Evolutionary conservation across 1,140 invertebrate species (phyloP), one percentile per base, ranked within the genome.

Genomic region (Lepidurus arcticus): DNA sequence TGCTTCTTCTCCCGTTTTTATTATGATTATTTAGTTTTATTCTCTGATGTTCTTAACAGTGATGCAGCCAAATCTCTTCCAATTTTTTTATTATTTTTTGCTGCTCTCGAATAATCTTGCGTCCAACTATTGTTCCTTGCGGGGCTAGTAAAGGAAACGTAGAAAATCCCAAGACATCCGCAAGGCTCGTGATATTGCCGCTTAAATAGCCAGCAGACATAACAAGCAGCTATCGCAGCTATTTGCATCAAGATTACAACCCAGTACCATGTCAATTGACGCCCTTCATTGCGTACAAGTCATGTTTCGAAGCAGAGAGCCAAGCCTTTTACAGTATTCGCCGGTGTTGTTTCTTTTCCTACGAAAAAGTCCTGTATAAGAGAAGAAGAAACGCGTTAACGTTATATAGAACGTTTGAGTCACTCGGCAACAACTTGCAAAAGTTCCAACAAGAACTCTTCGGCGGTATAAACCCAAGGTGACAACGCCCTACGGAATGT

Each of bases 251-350:
- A 16, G 53, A 65, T 65, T 65, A 65, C 16, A 7, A 7, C 53
- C 53, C 53, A 65, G 16, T 65, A 65, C 53, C 16, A 65, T 65
- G 53, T 65, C 53, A 65, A 65, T 65, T 65, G 13, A 65, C 53
- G 53, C 53, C 53, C 53, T 65, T 65, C 53, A 16, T 21, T 34
- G 34, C 34, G 34, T 9, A 13, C 8, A 65, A 65, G 53, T 65
- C 21, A 34, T 34, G 34, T 34, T 34, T 47, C 45, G 45, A 47
- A 47, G 16, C 10, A 16, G 16, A 11, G 45, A 11, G 16, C 45
- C 45, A 1, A 47, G 45, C 45, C 45, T 47, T 47, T 10, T 47
- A 34, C 34, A 34, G 34, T 4, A 34, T 34, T 34, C 34, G 34
- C 34, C 4, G 0, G 34, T 34, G 34, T 34, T 34, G 34, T 34